phyloP scores from a whole-genome alignment of 2,888 invertebrate genomes.

The Spilarctia lutea region DNA sequence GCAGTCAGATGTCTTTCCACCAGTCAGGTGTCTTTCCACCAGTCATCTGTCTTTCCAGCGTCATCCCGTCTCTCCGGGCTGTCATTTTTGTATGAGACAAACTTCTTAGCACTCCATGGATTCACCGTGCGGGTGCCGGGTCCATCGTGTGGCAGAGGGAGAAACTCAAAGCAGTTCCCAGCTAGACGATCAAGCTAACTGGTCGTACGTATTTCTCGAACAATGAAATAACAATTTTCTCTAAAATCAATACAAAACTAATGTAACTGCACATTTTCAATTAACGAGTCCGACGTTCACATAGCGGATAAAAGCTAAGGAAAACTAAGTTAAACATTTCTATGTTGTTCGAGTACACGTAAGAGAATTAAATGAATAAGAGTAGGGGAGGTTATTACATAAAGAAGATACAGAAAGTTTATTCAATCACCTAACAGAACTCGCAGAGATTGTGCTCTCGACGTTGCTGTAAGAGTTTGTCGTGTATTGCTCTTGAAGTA shows the following conservation, averaged over 20 bases:
- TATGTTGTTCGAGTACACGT: constrained; percentile 16
- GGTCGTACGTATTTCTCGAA: background rate
- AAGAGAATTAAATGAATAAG: constrained; percentile 10
- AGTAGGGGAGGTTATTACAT: constrained; percentile 13
- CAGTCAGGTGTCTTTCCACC: no score
- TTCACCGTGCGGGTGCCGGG: no score
- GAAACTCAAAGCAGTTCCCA: no score
- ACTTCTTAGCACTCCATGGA: no score
- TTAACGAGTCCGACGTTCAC: constrained; percentile 38
- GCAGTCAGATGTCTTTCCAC: no score
- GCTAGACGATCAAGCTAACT: no score
- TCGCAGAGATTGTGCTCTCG: background rate
- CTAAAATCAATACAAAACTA: constrained; percentile 42
- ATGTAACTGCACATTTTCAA: constrained; percentile 48
- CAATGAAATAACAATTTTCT: constrained; percentile 35
- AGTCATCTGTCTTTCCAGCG: no score
- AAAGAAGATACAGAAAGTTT: constrained; percentile 9
- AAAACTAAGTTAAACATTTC: constrained; percentile 43
- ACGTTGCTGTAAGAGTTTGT: background rate
- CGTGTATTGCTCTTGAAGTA: background rate
- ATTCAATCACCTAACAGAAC: background rate
- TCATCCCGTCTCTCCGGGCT: no score
- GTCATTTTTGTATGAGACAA: no score
- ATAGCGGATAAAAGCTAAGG: constrained; percentile 31
- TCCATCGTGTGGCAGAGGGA: no score